A percentile compares a stretch with the other conserved stretches of the same genome.
phyloP scores from a whole-genome alignment of 1,140 invertebrate genomes.

The Drosophila lowei region DNA sequence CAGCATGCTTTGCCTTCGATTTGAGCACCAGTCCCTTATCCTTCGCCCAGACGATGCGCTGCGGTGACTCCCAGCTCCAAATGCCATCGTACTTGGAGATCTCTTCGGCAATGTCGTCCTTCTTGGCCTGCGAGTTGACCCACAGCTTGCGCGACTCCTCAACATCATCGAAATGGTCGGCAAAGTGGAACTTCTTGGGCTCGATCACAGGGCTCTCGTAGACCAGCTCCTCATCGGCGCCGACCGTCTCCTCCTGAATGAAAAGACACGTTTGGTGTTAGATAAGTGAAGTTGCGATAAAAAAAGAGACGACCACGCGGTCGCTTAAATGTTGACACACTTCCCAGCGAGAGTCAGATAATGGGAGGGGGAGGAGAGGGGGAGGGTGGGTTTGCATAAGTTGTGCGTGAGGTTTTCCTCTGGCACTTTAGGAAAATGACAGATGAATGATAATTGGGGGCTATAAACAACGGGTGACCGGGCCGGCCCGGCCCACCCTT shows the following conservation, averaged over 20 bases:
- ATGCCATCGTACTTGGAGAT: conserved; percentile 98
- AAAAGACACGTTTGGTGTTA: conserved; percentile 27
- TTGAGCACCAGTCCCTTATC: conserved; percentile 96
- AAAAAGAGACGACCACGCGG: conserved; percentile 51
- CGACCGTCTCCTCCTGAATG: conserved; percentile 52
- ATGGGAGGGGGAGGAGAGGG: background rate
- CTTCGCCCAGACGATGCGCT: conserved; percentile 89
- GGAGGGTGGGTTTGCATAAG: background rate
- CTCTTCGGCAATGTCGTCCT: conserved; percentile 94
- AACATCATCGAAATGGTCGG: conserved; percentile 94
- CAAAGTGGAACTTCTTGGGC: conserved; percentile 88
- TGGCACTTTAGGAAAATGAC: background rate
- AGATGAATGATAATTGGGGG: conserved; percentile 43
- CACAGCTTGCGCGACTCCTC: conserved; percentile 91
- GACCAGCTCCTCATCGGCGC: conserved; percentile 59
- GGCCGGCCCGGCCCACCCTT: background rate
- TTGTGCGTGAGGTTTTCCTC: too few relatives aligned
- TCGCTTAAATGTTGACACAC: conserved; percentile 36
- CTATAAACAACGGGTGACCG: conserved; percentile 25
- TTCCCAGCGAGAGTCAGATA: conserved; percentile 13
- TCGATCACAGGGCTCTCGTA: conserved; percentile 87
- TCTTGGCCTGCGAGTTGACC: conserved; percentile 96
- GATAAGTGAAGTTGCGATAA: conserved; percentile 43
- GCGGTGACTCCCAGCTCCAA: conserved; percentile 90
- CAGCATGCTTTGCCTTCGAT: conserved; percentile 98